Conservation (phyloP, 2,113 vertebrate species). For the Otolemur garnettii region DNA sequence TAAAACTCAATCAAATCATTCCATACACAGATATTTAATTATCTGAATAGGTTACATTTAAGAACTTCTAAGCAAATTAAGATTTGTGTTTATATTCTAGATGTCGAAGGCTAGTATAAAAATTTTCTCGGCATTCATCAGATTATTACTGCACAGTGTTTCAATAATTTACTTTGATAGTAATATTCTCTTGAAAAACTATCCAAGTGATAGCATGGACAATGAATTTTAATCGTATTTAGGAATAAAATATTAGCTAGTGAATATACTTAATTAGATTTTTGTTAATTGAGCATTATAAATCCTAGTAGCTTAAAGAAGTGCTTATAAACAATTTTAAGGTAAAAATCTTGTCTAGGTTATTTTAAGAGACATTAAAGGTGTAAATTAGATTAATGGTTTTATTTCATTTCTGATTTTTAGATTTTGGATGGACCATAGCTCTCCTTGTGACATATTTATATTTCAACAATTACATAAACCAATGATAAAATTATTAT, state of each 20-base stretch:
- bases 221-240: constrained; percentile 19
- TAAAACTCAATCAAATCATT: background rate
- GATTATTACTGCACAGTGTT: background rate
- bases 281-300: constrained; percentile 9
- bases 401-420: background rate
- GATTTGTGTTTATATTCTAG: background rate
- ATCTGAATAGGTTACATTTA: background rate
- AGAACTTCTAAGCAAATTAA: background rate
- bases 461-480: background rate
- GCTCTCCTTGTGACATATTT: background rate
- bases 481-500: background rate
- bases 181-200: background rate
- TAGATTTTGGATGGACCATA: background rate
- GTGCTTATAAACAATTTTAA: constrained; percentile 36
- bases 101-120: background rate
- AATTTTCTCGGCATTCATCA: constrained; percentile 9
- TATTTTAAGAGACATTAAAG: constrained; percentile 16
- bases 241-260: constrained; percentile 4
- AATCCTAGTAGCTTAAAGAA: background rate
- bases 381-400: background rate
- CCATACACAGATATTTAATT: background rate
- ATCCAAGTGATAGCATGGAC: background rate
- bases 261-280: background rate
- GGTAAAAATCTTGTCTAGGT: background rate
- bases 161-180: constrained; percentile 32